Conservation (phyloP, 2,888 invertebrate species). For the Ptychoptera contaminata region DNA sequence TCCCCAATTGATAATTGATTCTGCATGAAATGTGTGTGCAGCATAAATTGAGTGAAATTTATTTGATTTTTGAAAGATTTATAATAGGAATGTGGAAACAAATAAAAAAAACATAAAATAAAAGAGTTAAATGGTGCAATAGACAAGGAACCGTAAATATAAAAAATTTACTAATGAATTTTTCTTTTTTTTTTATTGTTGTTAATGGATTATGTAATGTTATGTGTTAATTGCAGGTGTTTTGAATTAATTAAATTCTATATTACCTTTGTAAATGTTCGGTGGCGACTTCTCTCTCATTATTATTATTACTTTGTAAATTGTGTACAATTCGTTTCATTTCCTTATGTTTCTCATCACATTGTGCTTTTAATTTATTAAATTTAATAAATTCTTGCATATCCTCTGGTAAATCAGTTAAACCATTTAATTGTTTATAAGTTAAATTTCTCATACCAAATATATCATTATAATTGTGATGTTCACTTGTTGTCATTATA, state of each 20-base stretch:
- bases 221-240: neutral
- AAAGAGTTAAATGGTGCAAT: neutral
- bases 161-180: too few species aligned
- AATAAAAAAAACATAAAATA: neutral
- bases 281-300: conserved; percentile 6
- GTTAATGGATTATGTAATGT: neutral
- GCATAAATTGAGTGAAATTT: too few species aligned
- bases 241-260: neutral
- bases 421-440: conserved; percentile 7
- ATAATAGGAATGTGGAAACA: too few species aligned
- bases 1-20: too few species aligned
- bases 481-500: neutral
- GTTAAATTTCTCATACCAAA: conserved; percentile 10
- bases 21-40: too few species aligned
- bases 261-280: conserved; percentile 12
- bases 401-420: conserved; percentile 11
- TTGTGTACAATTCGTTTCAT: conserved; percentile 8
- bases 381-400: conserved; percentile 10
- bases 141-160: too few species aligned
- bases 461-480: conserved; percentile 3
- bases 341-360: conserved; percentile 9
- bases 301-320: conserved; percentile 10
- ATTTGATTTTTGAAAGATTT: too few species aligned
- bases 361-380: conserved; percentile 9
- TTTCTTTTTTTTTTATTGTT: neutral